Conservation (phyloP, 2,888 invertebrate species). For the Hydropsyche betteni region DNA sequence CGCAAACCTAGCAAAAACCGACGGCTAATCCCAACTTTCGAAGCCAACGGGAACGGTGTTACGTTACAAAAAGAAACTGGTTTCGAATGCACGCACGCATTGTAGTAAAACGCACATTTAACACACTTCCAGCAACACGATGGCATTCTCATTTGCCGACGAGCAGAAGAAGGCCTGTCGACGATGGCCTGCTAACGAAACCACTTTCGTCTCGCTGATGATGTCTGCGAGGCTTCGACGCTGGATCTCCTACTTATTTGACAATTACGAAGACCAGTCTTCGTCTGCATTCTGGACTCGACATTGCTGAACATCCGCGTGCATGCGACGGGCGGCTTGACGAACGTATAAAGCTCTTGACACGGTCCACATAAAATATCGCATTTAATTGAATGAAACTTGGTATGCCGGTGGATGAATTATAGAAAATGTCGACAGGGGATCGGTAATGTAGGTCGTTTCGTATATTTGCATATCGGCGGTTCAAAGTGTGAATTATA, state of each 20-base stretch:
- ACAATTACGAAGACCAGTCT: constrained; percentile 37
- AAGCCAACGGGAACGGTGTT: constrained; percentile 48
- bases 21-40: background rate
- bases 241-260: constrained; percentile 44
- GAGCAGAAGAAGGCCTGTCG: background rate
- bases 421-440: no score
- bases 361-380: constrained; percentile 7
- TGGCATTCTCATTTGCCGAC: background rate
- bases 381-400: no score
- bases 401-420: no score
- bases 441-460: no score
- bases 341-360: background rate
- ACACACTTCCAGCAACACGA: constrained; percentile 13
- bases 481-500: no score
- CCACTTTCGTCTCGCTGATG: constrained; percentile 43
- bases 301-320: constrained; percentile 3
- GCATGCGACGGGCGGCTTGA: constrained; percentile 14
- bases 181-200: constrained; percentile 28
- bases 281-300: constrained; percentile 34
- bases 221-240: constrained; percentile 25
- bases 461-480: no score
- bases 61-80: constrained; percentile 42
- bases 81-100: constrained; percentile 1
- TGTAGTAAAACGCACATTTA: constrained; percentile 1
- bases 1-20: no score